phyloP scores from a whole-genome alignment of 2,797 vertebrate genomes.

The Clarias pachynema region DNA sequence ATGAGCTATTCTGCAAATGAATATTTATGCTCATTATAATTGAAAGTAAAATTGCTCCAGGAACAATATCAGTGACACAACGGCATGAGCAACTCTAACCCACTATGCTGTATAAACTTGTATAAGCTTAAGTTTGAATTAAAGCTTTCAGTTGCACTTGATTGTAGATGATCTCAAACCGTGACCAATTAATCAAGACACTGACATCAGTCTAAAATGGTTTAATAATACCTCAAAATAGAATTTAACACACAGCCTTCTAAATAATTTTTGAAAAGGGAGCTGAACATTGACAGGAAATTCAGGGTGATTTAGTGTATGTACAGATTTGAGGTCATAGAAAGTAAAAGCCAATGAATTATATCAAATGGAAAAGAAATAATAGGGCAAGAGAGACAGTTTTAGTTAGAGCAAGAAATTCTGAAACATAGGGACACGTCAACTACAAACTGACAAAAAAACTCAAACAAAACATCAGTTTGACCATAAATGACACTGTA shows the following conservation, averaged over 20 bases:
- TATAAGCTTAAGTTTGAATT: constrained; percentile 24
- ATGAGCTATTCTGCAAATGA: constrained; percentile 40
- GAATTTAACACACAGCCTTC: constrained; percentile 80
- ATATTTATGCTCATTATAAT: constrained; percentile 49
- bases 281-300: constrained; percentile 63
- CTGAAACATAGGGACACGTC: constrained; percentile 64
- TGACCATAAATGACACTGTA: constrained; percentile 60
- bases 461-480: constrained; percentile 61
- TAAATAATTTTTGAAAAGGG: constrained; percentile 66
- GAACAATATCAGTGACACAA: constrained; percentile 3
- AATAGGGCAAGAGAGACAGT: constrained; percentile 38
- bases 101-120: background rate
- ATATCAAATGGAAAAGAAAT: constrained; percentile 58
- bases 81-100: background rate
- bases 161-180: background rate
- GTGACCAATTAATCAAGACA: constrained; percentile 38
- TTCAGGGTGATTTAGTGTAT: constrained; percentile 63
- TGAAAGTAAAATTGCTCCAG: constrained; percentile 42
- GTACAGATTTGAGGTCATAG: constrained; percentile 62
- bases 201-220: constrained; percentile 71
- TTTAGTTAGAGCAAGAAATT: constrained; percentile 44
- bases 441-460: constrained; percentile 67
- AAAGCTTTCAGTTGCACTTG: constrained; percentile 15
- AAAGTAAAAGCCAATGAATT: constrained; percentile 57
- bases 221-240: constrained; percentile 87